Base-by-base conservation (phyloP, 2,888 invertebrate species). In the Craniophora ligustri region DNA sequence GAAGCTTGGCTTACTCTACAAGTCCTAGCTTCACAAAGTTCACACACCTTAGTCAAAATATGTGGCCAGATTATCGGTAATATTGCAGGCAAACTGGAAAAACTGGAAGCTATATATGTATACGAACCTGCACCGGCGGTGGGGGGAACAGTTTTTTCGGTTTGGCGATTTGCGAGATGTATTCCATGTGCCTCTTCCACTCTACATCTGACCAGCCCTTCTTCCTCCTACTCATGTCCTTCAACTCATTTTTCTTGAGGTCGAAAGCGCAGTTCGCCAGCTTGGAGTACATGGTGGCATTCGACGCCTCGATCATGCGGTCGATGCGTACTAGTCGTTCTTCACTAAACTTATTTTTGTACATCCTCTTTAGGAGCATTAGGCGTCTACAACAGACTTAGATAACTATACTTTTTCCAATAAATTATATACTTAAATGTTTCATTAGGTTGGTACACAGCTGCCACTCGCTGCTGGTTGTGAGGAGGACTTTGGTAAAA, bases 101-200 rank as follows among this genome's bases (percentile, higher is more conserved):
- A 2, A 7, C 6, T 7, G 5, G 7, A 31, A 23, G 1, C 13
- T 18, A 26, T 7, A 18, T 34, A 31, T 19, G 3, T 41, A 65
- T 19, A 54, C 58, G 26, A 69, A 89, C 92, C 76, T 74, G 75
- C 3, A 83, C 32, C 0, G 81, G 78, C 1, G 76, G 69, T 0
- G 86, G 82, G 23, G 46, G 44, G 34, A 81, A 86, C 34, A 82
- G 66, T 46, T 59, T 82, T 67, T 76, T 89, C 0, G 92, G 89
- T 4, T 49, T 79, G 3, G 92, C 81, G 2, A 93, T 88, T 48
- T 86, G 86, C 3, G 74, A 61, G 23, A 93, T 89, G 28, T 92
- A 88, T 7, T 92, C 92, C 90, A 90, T 91, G 49, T 92, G 93
- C 50, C 90, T 91, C 72, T 91, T 91, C 92, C 92, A 92, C 2